Conservation (phyloP, 2,797 vertebrate species). For the Semotilus atromaculatus region DNA sequence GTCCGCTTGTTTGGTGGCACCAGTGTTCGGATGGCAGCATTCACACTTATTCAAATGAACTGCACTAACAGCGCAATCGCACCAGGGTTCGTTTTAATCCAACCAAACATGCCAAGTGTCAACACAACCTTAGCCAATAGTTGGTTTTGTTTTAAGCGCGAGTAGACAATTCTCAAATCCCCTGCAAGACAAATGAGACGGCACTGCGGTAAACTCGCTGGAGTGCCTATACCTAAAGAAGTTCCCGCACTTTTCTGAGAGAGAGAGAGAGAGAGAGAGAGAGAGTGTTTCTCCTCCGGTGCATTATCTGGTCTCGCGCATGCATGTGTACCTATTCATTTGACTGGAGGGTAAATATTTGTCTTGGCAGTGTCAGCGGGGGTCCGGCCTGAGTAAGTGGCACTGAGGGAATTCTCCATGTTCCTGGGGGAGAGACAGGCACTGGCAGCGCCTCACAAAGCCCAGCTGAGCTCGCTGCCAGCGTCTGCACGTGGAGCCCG, state of each 20-base stretch:
- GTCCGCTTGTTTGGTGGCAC: too few relatives aligned
- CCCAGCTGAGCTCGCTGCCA: not conserved
- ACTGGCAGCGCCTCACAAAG: slow-evolving; percentile 41
- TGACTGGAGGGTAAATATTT: slow-evolving; percentile 56
- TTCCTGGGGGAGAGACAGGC: slow-evolving; percentile 45
- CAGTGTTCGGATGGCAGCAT: too few relatives aligned
- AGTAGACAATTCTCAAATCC: not conserved
- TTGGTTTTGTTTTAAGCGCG: not conserved
- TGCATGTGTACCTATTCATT: slow-evolving; percentile 46
- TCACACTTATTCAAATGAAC: too few relatives aligned
- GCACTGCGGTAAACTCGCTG: not conserved
- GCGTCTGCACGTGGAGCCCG: slow-evolving; percentile 28
- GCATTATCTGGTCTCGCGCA: slow-evolving; percentile 32
- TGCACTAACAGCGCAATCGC: too few relatives aligned
- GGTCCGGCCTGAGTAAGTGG: slow-evolving; percentile 42
- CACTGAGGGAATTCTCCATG: slow-evolving; percentile 52
- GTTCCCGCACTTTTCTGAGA: not conserved
- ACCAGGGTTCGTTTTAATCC: too few relatives aligned
- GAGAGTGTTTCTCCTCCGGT: not conserved
- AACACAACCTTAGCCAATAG: not conserved
- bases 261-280: too few relatives aligned
- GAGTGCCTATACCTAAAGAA: not conserved
- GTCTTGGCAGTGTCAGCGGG: slow-evolving; percentile 35
- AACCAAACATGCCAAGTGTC: too few relatives aligned
- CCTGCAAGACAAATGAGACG: not conserved